Base-by-base conservation (phyloP, 1,140 invertebrate genomes). In the Diorhabda carinulata region DNA sequence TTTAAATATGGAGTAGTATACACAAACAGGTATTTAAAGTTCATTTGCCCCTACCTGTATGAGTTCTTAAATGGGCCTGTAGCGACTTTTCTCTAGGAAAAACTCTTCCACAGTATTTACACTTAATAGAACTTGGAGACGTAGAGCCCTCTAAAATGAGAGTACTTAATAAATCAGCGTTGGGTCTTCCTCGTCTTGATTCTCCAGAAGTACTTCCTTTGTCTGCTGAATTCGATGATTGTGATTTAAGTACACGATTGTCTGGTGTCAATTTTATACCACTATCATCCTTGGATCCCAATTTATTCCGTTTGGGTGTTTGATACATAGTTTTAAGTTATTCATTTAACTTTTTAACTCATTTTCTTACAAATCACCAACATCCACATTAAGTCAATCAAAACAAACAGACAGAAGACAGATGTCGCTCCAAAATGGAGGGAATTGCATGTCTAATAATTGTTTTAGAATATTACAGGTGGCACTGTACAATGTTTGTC, bases 81-180 rank as follows among this genome's bases (percentile, higher is more conserved):
- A 93, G 81, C 9, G 89, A 91, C 81, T 94, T 94, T 78, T 92
- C 91, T 71, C 92, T 81, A 5, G 92, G 92, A 79, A 94, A 94
- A 6, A 92, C 90, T 64, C 92, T 81, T 65, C 87, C 86, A 80
- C 92, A 93, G 74, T 86, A 89, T 56, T 85, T 83, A 79, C 92
- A 94, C 77, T 90, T 90, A 71, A 93, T 93, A 61, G 86, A 86
- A 80, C 88, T 90, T 0, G 86, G 85, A 4, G 90, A 91, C 7
- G 88, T 87, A 58, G 88, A 86, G 56, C 91, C 91, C 82, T 91
- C 88, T 68, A 89, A 82, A 79, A 92, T 92, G 41, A 93, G 82
- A 72, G 86, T 85, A 52, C 86, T 87, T 47, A 94, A 87, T 52
- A 86, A 83, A 81, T 92, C 91, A 42, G 91, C 89, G 73, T 91